A percentile compares a stretch with the other conserved stretches of the same genome.
Evolutionary conservation across 2,113 vertebrate species (phyloP).

Genomic region (Polypterus bichir): DNA sequence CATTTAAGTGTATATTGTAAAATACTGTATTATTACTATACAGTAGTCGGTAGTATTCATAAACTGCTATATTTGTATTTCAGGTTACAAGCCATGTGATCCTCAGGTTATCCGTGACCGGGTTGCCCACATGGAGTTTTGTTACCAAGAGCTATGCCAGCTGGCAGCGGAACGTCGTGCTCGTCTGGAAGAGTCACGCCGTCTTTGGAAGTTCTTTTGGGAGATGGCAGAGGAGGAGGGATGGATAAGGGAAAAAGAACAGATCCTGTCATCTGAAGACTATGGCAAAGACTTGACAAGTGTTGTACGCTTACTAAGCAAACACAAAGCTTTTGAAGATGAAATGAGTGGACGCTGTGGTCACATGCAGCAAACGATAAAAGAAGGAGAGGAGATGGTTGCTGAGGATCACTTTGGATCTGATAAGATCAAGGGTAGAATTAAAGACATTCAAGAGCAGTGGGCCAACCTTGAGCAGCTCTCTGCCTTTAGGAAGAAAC

Average conservation of each 20-base stretch:
- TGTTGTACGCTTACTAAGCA: slow-evolving; percentile 72
- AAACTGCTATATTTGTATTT: not conserved
- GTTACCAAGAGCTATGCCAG: slow-evolving; percentile 86
- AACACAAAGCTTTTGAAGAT: slow-evolving; percentile 82
- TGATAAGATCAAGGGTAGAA: slow-evolving; percentile 72
- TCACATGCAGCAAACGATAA: slow-evolving; percentile 75
- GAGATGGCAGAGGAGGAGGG: slow-evolving; percentile 94
- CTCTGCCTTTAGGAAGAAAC: slow-evolving; percentile 63
- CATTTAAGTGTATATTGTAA: too few species aligned
- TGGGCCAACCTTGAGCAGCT: slow-evolving; percentile 81
- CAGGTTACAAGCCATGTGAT: slow-evolving; percentile 92
- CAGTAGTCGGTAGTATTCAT: too few species aligned
- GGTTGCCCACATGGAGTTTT: slow-evolving; percentile 86
- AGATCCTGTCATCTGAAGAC: slow-evolving; percentile 80
- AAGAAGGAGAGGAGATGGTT: slow-evolving; percentile 81
- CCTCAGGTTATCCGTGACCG: slow-evolving; percentile 85
- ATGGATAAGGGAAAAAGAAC: slow-evolving; percentile 93
- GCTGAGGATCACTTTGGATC: slow-evolving; percentile 74
- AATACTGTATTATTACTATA: too few species aligned
- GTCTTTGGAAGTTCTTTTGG: slow-evolving; percentile 97
- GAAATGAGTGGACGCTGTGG: slow-evolving; percentile 80
- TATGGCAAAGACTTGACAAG: slow-evolving; percentile 82
- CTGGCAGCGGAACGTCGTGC: slow-evolving; percentile 73
- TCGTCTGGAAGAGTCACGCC: slow-evolving; percentile 79
- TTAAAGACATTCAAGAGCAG: slow-evolving; percentile 70